Base-by-base conservation (phyloP, 1,140 invertebrate genomes). In the Drosophila truncata region DNA sequence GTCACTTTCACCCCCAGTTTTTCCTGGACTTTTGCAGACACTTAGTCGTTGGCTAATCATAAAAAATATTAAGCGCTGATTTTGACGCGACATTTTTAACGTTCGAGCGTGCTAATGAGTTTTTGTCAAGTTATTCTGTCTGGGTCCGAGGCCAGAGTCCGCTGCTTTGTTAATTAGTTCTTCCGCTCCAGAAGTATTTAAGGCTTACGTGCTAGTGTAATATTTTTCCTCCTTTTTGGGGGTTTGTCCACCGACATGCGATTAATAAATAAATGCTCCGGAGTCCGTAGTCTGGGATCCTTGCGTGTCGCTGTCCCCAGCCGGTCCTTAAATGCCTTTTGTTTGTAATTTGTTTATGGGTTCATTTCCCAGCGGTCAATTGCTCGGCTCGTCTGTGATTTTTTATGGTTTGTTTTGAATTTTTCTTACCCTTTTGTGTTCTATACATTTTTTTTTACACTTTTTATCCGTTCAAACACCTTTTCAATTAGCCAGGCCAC, bases 301-400 rank as follows among this genome's bases (percentile, higher is more conserved):
- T 88, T 85, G 80, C 81, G 85, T 90, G 83, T 57, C 49, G 29
- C 31, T 55, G 52, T 55, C 52, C 65, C 65, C 66, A 67, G 66
- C 37, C 46, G 74, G 78, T 79, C 78, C 78, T 83, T 80, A 83
- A 80, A 70, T 78, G 82, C 71, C 75, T 74, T 83, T 84, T 69
- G 72, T 66, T 75, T 61, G 74, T 90, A 80, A 80, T 82, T 85
- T 80, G 82, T 85, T 92, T 91, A 92, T 92, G 91, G 91, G 91
- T 92, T 92, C 91, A 91, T 92, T 87, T 92, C 91, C 91, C 91
- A 85, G 83, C 91, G 91, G 91, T 92, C 91, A 92, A 92, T 92
- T 91, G 81, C 70, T 74, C 73, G 83, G 62, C 39, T 73, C 76
- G 91, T 91, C 91, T 92, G 83, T 88, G 91, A 91, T 92, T 92